Conservation (phyloP, 2,888 invertebrate genomes). For the Ganaspis brasiliensis region DNA sequence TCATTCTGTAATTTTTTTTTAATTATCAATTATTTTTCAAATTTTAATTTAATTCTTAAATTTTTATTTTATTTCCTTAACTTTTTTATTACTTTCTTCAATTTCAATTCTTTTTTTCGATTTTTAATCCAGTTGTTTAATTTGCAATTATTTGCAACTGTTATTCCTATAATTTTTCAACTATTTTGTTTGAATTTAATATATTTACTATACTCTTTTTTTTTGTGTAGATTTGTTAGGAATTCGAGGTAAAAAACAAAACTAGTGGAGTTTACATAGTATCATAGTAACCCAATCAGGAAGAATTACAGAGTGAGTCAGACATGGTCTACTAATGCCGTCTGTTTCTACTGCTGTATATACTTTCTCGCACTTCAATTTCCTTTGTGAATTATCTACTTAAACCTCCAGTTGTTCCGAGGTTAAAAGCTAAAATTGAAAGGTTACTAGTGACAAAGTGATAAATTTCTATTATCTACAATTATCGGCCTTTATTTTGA, state of each 20-base stretch:
- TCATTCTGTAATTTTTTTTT: too few species aligned
- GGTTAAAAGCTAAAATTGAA: constrained; percentile 23
- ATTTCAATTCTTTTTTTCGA: too few species aligned
- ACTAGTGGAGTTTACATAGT: neutral
- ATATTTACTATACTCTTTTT: too few species aligned
- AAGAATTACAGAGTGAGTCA: constrained; percentile 23
- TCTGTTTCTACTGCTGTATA: constrained; percentile 16
- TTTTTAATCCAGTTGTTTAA: too few species aligned
- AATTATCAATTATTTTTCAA: too few species aligned
- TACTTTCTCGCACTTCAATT: constrained; percentile 13
- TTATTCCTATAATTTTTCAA: too few species aligned
- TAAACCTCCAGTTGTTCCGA: constrained; percentile 12
- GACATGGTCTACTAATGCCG: constrained; percentile 18
- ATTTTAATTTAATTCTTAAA: too few species aligned
- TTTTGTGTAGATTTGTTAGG: too few species aligned
- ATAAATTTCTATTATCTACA: constrained; percentile 1
- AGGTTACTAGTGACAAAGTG: constrained; percentile 6
- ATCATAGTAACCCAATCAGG: constrained; percentile 8
- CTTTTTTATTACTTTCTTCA: too few species aligned
- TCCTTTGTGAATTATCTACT: constrained; percentile 14
- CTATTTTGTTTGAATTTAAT: too few species aligned
- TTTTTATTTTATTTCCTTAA: too few species aligned
- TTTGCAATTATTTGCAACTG: too few species aligned
- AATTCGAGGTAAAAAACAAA: constrained; percentile 5
- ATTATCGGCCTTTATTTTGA: neutral